Conservation (phyloP, 2,113 vertebrate species). For the Anas platyrhynchos region DNA sequence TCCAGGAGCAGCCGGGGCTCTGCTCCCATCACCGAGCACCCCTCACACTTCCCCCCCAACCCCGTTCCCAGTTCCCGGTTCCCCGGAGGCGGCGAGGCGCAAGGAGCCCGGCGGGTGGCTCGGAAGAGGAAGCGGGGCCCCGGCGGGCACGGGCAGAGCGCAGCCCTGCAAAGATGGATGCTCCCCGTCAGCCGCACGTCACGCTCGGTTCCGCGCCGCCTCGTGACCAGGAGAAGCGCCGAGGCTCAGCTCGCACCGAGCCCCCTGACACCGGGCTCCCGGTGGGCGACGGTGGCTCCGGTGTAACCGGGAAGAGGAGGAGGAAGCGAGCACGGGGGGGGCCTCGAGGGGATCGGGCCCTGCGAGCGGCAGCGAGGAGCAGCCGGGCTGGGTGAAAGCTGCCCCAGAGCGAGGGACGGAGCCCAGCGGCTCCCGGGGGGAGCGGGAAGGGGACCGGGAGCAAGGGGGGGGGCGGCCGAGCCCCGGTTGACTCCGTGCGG, state of each 20-base stretch:
- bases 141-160: conserved; percentile 34
- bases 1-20: background rate
- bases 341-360: no score
- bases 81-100: background rate
- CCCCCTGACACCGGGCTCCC: background rate
- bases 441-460: no score
- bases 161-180: conserved; percentile 61
- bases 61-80: no score
- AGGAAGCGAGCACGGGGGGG: no score
- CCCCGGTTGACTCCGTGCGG: no score
- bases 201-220: background rate
- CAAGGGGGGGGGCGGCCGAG: no score
- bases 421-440: no score
- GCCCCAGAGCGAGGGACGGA: no score
- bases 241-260: background rate
- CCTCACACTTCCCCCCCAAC: background rate
- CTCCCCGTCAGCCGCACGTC: conserved; percentile 40
- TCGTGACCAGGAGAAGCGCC: conserved; percentile 4
- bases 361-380: no score
- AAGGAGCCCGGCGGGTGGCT: background rate
- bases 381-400: no score
- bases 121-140: conserved; percentile 60
- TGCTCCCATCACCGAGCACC: background rate
- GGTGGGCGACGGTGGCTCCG: no score
- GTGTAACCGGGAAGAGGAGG: background rate